Evolutionary conservation across 2,797 vertebrate genomes (phyloP), one percentile per base, ranked within the genome.

Genomic region (Podargus strigoides): DNA sequence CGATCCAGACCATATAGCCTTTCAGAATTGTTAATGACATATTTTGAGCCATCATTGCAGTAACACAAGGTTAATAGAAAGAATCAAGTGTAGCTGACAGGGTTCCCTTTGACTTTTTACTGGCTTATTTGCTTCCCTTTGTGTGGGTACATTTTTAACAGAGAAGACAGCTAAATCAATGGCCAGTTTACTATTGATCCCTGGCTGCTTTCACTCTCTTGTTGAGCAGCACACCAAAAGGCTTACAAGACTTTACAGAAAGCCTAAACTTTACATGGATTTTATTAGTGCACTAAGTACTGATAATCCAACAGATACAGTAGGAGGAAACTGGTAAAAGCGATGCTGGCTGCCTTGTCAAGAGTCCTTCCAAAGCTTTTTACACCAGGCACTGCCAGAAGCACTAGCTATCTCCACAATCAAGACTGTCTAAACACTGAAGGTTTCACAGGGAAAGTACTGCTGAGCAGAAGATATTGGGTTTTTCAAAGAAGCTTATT

Each of bases 81-180:
- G 15, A 87, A 75, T 63, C 19, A 32, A 88, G 47, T 26, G 47
- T 63, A 87, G 52, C 44, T 91, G 53, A 52, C 52, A 96, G 66
- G 11, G 32, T 13, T 94, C n/a, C 55, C 55, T 86, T 60, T 87
- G 76, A 78, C 80, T 86, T 93, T 81, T 91, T 92, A 49, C 55
- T 66, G 39, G n/a, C 42, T 86, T 90, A 81, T 91, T 94, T 93
- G 62, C 50, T 85, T 89, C 73, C 50, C n/a, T 86, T 82, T 81
- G 73, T 49, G 62, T 39, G 37, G 79, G 67, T 27, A 84, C 36
- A 63, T 84, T 78, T 91, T 91, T 83, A 95, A 78, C 46, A 44
- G 46, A 1, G 14, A 24, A 83, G 87, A 94, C 73, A 95, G 73
- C 42, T 84, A 89, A 91, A 95, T 92, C 94, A 87, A 88, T 83